Evolutionary conservation across 92 coral and sea anemone genomes (phyloP).

Genomic region (Zoanthus gigantus): DNA sequence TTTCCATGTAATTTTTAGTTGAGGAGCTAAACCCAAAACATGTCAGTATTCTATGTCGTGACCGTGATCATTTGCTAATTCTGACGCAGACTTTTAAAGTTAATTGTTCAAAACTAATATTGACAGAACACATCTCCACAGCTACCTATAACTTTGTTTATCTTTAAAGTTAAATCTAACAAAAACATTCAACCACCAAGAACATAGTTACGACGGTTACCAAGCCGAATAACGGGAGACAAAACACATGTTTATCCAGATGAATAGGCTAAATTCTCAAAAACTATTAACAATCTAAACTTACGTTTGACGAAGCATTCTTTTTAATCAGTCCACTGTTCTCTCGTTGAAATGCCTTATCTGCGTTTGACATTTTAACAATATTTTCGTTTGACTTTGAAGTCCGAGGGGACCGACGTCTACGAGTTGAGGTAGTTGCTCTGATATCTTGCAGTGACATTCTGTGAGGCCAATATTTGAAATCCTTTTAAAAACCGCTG

Average conservation of each 20-base stretch:
- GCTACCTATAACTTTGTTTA: too few species aligned
- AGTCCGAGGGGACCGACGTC: slow-evolving; percentile 45
- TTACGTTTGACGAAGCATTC: slow-evolving; percentile 31
- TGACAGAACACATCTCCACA: too few species aligned
- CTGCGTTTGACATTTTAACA: slow-evolving; percentile 38
- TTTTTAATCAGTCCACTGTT: slow-evolving; percentile 32
- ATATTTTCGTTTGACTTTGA: slow-evolving; percentile 40
- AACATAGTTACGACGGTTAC: too few species aligned
- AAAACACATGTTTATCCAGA: not conserved
- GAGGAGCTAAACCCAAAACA: too few species aligned
- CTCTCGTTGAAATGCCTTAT: slow-evolving; percentile 33
- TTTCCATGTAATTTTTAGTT: too few species aligned
- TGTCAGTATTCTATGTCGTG: too few species aligned
- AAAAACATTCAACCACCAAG: too few species aligned
- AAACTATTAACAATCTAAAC: not conserved
- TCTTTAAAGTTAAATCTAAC: too few species aligned
- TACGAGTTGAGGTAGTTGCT: slow-evolving; percentile 20
- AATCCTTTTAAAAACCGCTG: not conserved
- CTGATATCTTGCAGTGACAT: slow-evolving; percentile 40
- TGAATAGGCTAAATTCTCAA: not conserved
- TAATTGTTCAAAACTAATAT: too few species aligned
- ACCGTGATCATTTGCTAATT: too few species aligned
- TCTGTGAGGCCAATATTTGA: not conserved
- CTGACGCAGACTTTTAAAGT: too few species aligned
- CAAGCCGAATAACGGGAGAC: too few species aligned